A percentile compares a stretch with the other conserved stretches of the same genome.
phyloP scores from a whole-genome alignment of 2,797 vertebrate genomes.

The Bradypodion pumilum region DNA sequence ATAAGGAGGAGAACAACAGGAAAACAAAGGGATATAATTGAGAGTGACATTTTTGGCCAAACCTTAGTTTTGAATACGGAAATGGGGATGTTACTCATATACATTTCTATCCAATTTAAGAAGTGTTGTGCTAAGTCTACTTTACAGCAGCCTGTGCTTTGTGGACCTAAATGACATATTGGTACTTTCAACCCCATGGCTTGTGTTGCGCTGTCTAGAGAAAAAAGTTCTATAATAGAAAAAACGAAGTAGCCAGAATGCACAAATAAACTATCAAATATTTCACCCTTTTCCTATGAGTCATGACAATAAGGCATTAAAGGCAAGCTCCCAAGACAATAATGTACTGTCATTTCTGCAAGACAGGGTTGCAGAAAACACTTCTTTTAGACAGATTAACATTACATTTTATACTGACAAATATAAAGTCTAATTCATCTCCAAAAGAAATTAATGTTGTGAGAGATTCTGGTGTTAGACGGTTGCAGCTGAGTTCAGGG shows the following conservation, averaged over 20 bases:
- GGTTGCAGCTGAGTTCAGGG: constrained; percentile 31
- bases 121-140: background rate
- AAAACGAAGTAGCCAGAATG: constrained; percentile 4
- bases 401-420: constrained; percentile 16
- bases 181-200: background rate
- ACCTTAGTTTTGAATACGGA: background rate
- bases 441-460: constrained; percentile 44
- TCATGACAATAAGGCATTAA: constrained; percentile 41
- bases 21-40: background rate
- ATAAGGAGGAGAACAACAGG: too few species aligned
- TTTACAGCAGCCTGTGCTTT: background rate
- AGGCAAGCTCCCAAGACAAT: constrained; percentile 44
- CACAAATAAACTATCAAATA: constrained; percentile 47
- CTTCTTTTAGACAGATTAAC: constrained; percentile 36
- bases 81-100: background rate
- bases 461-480: constrained; percentile 5
- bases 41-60: background rate
- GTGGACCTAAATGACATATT: background rate
- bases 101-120: background rate
- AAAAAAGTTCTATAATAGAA: background rate
- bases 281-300: constrained; percentile 47
- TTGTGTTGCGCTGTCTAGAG: background rate
- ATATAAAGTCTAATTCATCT: constrained; percentile 35
- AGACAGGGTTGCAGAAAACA: constrained; percentile 46
- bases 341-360: constrained; percentile 52